These are phyloP conservation scores for Eira barbara DNA, from an alignment of 2,113 vertebrate genomes.

Conservation along the genomic window DNA sequence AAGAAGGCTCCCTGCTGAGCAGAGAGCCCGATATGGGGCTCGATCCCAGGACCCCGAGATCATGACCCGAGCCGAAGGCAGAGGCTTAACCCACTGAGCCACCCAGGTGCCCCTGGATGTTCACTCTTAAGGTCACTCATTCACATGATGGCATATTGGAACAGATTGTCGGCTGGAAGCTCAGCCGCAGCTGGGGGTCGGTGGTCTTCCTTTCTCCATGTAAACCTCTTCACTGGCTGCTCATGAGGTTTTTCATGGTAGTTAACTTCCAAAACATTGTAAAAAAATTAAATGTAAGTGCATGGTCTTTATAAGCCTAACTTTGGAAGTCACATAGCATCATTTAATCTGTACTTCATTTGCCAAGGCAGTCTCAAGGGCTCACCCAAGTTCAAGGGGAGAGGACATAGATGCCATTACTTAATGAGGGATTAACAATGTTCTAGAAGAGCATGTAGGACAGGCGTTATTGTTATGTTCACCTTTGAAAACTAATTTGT, in stretches of 20 bases:
- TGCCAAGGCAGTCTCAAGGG: background rate
- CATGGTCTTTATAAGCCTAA: background rate
- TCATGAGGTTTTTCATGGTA: background rate
- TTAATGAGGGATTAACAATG: background rate
- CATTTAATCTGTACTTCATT: background rate
- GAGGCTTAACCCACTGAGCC: too few species aligned
- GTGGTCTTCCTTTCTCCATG: background rate
- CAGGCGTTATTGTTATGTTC: background rate
- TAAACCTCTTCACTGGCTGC: background rate
- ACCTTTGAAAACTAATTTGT: background rate
- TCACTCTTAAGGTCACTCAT: background rate
- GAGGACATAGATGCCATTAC: background rate
- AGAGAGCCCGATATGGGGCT: too few species aligned
- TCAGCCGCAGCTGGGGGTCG: background rate
- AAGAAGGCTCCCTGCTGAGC: too few species aligned
- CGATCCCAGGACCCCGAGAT: too few species aligned
- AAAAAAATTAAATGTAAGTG: background rate
- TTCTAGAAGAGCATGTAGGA: background rate
- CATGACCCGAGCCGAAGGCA: too few species aligned
- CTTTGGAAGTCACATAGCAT: background rate
- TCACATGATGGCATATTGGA: background rate
- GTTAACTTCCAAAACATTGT: background rate
- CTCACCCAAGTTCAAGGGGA: background rate
- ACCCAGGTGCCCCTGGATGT: background rate
- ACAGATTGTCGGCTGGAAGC: background rate